Conservation (phyloP, 1,140 invertebrate genomes). For the Vollenhovia emeryi region DNA sequence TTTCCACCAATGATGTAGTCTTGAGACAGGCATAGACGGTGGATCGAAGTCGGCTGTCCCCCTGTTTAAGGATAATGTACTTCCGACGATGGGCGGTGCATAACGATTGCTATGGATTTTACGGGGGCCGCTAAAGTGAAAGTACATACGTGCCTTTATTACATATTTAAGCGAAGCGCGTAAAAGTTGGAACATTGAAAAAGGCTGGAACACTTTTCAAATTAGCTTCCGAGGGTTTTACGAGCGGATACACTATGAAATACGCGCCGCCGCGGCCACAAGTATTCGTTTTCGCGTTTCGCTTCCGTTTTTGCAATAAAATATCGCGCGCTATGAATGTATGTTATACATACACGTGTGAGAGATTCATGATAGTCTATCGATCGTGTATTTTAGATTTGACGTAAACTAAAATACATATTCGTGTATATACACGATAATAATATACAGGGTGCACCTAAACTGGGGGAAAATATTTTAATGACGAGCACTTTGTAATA, state of each 20-base stretch:
- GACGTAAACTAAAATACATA: background rate
- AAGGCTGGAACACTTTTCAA: slow-evolving; percentile 47
- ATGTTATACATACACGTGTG: background rate
- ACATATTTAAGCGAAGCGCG: slow-evolving; percentile 39
- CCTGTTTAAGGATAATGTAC: slow-evolving; percentile 48
- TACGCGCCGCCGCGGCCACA: slow-evolving; percentile 2
- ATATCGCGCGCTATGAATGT: background rate
- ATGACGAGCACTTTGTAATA: no score
- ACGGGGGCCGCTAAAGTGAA: slow-evolving; percentile 8
- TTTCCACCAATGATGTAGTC: slow-evolving; percentile 25
- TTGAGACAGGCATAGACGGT: background rate
- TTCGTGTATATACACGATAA: background rate
- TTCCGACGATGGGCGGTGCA: slow-evolving; percentile 30
- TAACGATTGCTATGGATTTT: slow-evolving; percentile 58
- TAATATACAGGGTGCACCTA: no score
- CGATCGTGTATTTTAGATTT: slow-evolving; percentile 16
- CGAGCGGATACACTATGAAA: slow-evolving; percentile 47
- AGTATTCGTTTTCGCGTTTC: background rate
- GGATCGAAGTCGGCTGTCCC: slow-evolving; percentile 28
- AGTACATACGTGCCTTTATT: slow-evolving; percentile 46
- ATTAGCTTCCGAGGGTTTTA: slow-evolving; percentile 57
- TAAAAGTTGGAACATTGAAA: slow-evolving; percentile 39
- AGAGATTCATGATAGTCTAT: slow-evolving; percentile 13
- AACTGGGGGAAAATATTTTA: no score
- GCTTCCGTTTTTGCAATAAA: slow-evolving; percentile 25